Evolutionary conservation across 2,888 invertebrate species (phyloP).

Genomic region (Tetragnatha montana): DNA sequence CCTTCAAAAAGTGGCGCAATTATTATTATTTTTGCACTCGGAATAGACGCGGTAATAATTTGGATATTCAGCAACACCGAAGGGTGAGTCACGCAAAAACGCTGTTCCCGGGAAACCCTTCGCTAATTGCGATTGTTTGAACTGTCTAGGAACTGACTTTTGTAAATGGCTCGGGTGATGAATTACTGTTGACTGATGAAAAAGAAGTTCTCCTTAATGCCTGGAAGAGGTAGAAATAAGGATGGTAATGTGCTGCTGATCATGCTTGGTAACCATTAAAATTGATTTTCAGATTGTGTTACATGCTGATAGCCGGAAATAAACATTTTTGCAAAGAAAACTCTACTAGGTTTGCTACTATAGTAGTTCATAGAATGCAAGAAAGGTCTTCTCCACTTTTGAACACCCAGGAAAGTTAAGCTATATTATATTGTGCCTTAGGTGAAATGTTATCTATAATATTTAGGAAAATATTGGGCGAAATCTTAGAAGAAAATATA

Average conservation of each 20-base stretch:
- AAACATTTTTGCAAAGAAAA: not conserved
- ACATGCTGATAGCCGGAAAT: too few relatives aligned
- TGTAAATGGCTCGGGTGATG: not conserved
- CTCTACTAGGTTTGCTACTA: too few relatives aligned
- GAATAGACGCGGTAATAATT: slow-evolving; percentile 24
- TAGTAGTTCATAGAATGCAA: too few relatives aligned
- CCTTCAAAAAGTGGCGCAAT: not conserved
- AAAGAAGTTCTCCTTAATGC: not conserved
- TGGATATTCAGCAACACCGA: not conserved
- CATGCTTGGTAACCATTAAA: too few relatives aligned
- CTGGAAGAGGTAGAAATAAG: not conserved
- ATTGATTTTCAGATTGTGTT: too few relatives aligned
- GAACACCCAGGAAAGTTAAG: too few relatives aligned
- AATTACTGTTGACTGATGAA: not conserved
- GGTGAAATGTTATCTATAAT: too few relatives aligned
- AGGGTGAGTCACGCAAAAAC: slow-evolving; percentile 23
- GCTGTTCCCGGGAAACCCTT: slow-evolving; percentile 19
- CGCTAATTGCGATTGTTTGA: slow-evolving; percentile 29
- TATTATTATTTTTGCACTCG: slow-evolving; percentile 8
- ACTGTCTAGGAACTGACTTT: not conserved
- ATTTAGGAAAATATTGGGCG: too few relatives aligned
- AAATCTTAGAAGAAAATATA: too few relatives aligned
- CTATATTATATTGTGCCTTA: too few relatives aligned
- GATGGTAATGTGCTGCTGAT: not conserved
- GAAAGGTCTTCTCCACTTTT: too few relatives aligned